Conservation (phyloP, 2,113 vertebrate genomes). For the Acanthisitta chloris region DNA sequence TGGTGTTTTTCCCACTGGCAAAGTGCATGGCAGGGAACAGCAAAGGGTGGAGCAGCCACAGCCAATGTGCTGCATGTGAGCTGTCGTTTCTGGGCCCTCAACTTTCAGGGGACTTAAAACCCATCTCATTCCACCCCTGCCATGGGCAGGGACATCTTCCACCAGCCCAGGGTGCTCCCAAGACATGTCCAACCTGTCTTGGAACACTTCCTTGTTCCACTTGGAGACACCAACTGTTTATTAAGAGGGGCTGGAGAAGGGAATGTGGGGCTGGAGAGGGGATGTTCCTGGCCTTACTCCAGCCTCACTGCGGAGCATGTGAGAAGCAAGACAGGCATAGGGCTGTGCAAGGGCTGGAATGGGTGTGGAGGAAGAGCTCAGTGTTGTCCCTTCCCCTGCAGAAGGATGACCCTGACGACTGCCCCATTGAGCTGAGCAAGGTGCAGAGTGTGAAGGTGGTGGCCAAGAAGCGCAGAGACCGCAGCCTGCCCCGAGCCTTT, state of each 20-base stretch:
- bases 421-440: slow-evolving; percentile 93
- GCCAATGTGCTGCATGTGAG: not conserved
- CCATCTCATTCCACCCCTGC: not conserved
- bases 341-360: too few relatives aligned
- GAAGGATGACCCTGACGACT: slow-evolving; percentile 90
- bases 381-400: too few relatives aligned
- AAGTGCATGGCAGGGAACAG: not conserved
- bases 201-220: too few relatives aligned
- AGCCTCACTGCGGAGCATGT: too few relatives aligned
- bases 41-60: not conserved
- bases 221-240: not conserved
- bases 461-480: slow-evolving; percentile 85
- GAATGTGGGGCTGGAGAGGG: too few relatives aligned
- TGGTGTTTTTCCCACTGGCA: not conserved
- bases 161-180: accelerated
- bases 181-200: too few relatives aligned
- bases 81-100: not conserved
- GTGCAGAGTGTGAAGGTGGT: slow-evolving; percentile 94
- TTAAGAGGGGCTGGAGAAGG: too few relatives aligned
- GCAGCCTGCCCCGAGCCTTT: slow-evolving; percentile 89
- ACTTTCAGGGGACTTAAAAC: accelerated
- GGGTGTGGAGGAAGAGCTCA: too few relatives aligned
- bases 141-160: not conserved
- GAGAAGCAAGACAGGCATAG: too few relatives aligned
- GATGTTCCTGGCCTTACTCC: too few relatives aligned